Conservation (phyloP, 2,797 vertebrate species). For the Acrocephalus scirpaceus region DNA sequence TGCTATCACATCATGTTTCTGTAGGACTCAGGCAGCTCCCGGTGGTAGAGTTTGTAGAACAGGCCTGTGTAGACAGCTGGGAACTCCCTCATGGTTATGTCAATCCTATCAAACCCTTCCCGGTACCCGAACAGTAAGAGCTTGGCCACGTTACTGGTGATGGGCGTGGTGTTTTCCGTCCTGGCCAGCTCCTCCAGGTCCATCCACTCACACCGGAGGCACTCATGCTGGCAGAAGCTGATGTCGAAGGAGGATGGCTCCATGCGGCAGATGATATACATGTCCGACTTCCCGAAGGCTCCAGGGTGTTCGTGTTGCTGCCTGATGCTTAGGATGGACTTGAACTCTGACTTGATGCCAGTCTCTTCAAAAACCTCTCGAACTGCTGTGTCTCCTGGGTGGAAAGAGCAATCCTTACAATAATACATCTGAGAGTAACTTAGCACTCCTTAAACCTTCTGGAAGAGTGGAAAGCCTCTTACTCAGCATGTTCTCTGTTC, state of each 20-base stretch:
- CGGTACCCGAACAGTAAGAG: slow-evolving; percentile 86
- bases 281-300: slow-evolving; percentile 92
- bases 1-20: slow-evolving; percentile 32
- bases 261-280: slow-evolving; percentile 93
- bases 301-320: slow-evolving; percentile 91
- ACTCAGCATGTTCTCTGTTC: not conserved
- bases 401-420: not conserved
- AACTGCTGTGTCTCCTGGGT: slow-evolving; percentile 87
- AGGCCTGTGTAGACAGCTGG: slow-evolving; percentile 85
- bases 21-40: slow-evolving; percentile 78
- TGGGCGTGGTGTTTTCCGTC: slow-evolving; percentile 78
- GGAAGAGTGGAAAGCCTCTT: not conserved
- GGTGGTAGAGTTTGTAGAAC: slow-evolving; percentile 91
- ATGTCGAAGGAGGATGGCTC: slow-evolving; percentile 85
- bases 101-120: slow-evolving; percentile 86
- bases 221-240: slow-evolving; percentile 89
- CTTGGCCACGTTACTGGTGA: slow-evolving; percentile 85
- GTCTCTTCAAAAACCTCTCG: slow-evolving; percentile 96
- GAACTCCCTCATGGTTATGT: slow-evolving; percentile 85
- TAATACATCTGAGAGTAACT: not conserved
- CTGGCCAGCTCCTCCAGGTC: slow-evolving; percentile 79
- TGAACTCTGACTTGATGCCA: slow-evolving; percentile 89
- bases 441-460: not conserved
- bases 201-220: slow-evolving; percentile 91
- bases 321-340: slow-evolving; percentile 89